Evolutionary conservation across 2,113 vertebrate species (phyloP).

Genomic region (Myanophis thanlyinensis): DNA sequence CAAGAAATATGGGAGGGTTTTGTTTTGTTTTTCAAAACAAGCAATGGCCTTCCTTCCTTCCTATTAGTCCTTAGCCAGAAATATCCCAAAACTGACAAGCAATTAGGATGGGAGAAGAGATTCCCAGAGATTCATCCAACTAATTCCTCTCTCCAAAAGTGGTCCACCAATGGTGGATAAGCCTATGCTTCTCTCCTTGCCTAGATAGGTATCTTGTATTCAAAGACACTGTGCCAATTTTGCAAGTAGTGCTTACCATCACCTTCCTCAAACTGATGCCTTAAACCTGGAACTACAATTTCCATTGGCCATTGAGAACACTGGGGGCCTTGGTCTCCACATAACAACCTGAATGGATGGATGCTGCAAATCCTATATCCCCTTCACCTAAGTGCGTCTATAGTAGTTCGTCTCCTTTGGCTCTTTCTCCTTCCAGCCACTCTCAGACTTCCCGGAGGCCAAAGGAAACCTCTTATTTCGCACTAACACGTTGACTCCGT

Average conservation of each 20-base stretch:
- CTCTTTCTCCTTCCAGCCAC: not conserved
- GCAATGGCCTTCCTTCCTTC: not conserved
- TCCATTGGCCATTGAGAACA: not conserved
- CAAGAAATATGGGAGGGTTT: not conserved
- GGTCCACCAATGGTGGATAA: not conserved
- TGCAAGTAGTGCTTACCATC: not conserved
- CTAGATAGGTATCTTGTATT: not conserved
- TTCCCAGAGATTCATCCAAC: not conserved
- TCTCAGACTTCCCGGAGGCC: not conserved
- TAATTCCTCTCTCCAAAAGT: not conserved
- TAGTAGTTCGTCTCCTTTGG: not conserved
- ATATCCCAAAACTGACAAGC: not conserved
- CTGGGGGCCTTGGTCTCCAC: not conserved
- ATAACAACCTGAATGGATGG: not conserved
- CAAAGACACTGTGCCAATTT: not conserved
- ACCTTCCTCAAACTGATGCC: not conserved
- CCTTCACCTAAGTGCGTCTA: not conserved
- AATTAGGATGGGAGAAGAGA: not conserved
- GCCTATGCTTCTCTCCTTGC: not conserved
- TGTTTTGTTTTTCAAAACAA: not conserved
- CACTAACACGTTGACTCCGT: not conserved
- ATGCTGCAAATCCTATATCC: not conserved
- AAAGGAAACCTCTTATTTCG: not conserved
- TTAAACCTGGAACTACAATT: not conserved
- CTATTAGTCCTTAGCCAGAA: not conserved